A percentile compares a stretch with the other conserved stretches of the same genome.
Conservation (phyloP, 2,113 vertebrate genomes). For the Chascanopsetta lugubris region DNA sequence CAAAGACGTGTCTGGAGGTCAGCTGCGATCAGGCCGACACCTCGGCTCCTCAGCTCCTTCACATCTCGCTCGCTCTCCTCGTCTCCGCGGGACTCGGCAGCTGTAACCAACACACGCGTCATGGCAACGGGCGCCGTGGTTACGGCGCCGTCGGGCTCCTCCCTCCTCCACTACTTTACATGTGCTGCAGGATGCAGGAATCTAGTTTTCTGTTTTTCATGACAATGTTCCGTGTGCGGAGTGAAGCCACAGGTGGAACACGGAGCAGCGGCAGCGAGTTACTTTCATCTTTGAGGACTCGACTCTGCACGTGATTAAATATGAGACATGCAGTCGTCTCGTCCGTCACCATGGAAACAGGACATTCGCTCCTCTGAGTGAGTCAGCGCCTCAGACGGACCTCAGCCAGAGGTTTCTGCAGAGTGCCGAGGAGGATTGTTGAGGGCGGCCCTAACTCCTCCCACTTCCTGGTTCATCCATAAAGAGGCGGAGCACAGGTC, state of each 20-base stretch:
- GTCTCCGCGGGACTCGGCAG: not conserved
- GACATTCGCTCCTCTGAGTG: slow-evolving; percentile 20
- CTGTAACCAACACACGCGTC: slow-evolving; percentile 6
- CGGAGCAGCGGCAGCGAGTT: not conserved
- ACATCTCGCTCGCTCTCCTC: slow-evolving; percentile 34
- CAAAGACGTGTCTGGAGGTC: slow-evolving; percentile 14
- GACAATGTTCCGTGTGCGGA: not conserved
- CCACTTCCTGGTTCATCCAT: no score
- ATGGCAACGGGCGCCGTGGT: not conserved
- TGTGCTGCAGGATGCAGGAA: slow-evolving; percentile 21
- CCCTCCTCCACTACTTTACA: slow-evolving; percentile 7
- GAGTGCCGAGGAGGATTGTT: no score
- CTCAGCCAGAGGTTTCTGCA: no score
- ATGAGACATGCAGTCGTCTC: slow-evolving; percentile 40
- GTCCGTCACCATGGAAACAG: slow-evolving; percentile 76
- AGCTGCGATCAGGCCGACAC: slow-evolving; percentile 34
- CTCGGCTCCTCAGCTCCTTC: slow-evolving; percentile 35
- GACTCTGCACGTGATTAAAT: slow-evolving; percentile 40
- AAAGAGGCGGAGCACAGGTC: no score
- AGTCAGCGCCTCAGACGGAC: slow-evolving; percentile 46
- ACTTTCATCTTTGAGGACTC: slow-evolving; percentile 17
- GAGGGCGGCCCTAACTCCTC: no score
- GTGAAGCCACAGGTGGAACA: slow-evolving; percentile 1
- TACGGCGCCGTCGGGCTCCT: slow-evolving; percentile 7
- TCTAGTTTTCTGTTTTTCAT: slow-evolving; percentile 20